Base-by-base conservation (phyloP, 2,797 vertebrate genomes). In the Takifugu rubripes region DNA sequence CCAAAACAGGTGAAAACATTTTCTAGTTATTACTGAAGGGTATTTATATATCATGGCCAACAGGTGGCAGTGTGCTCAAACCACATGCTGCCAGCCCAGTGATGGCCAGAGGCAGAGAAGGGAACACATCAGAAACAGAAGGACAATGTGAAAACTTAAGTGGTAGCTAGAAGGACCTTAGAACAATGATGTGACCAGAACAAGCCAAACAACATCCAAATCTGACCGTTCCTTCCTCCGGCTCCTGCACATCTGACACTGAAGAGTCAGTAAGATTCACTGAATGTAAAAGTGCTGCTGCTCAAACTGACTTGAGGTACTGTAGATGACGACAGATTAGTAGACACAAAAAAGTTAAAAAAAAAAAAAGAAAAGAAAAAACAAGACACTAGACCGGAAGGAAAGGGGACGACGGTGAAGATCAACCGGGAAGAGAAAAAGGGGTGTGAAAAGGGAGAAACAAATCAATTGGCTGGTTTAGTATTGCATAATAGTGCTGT, bases 401-500 rank as follows among this genome's bases (percentile, higher is more conserved):
- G 56, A 65, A 66, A 70, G 50, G 46, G 69, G 67, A 74, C 68
- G 55, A 75, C 54, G 9, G 11, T 36, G 24, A 53, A 50, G 0
- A 68, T 56, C 50, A 72, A 40, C 58, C 14, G 17, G 58, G 69
- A 60, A 64, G 76, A 75, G 68, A 46, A 8, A 54, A 61, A 57
- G 72, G 81, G 70, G 66, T 50, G 66, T 66, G 51, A 66, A 77
- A 58, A 71, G 68, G 66, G 73, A 66, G 58, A 46, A 79, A 74
- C 75, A 72, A 92, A 94, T 91, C 90, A 85, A 92, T 95, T 95
- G 96, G 95, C 96, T 97, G 95, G 95, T 95, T 96, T 93, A 89
- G 93, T 97, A 96, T 98, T 98, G 95, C 95, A 98, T 97, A 97
- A 96, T 93, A 94, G 95, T 94, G 93, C 95, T 87, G 90, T 92